phyloP scores from a whole-genome alignment of 2,797 vertebrate genomes.

The Anguilla marmorata region DNA sequence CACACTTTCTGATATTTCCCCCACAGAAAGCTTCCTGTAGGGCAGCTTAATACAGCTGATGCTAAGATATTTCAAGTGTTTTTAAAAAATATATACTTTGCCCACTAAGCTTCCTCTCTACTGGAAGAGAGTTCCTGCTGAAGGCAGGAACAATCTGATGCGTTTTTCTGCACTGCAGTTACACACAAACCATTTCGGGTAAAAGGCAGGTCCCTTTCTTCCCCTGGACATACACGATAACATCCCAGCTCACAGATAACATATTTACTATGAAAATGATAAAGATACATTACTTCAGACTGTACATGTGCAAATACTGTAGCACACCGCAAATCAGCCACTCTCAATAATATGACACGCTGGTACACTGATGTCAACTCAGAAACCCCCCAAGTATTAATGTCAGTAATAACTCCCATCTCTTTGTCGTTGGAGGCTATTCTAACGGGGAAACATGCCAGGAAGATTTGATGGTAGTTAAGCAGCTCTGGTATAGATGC shows the following conservation, averaged over 20 bases:
- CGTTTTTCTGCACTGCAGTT: neutral
- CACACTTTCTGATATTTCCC: neutral
- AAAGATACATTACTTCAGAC: neutral
- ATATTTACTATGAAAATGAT: neutral
- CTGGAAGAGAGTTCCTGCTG: constrained; percentile 1
- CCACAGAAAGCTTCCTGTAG: constrained; percentile 20
- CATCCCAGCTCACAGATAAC: neutral
- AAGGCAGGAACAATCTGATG: neutral
- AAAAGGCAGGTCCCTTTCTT: neutral
- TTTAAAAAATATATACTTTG: constrained; percentile 37
- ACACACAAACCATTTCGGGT: neutral
- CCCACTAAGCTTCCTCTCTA: constrained; percentile 37
- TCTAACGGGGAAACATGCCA: neutral
- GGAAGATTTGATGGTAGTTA: constrained; percentile 21
- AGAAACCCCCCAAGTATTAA: neutral
- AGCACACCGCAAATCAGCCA: neutral
- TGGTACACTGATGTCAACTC: neutral
- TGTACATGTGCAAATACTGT: neutral
- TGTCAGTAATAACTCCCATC: neutral
- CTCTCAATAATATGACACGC: neutral
- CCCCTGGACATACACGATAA: neutral
- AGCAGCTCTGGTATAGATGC: neutral
- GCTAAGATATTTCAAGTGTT: constrained; percentile 35
- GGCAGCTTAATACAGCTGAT: constrained; percentile 32
- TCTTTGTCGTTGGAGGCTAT: neutral